phyloP scores from a whole-genome alignment of 2,888 invertebrate genomes.

The Apodemia hepburni region DNA sequence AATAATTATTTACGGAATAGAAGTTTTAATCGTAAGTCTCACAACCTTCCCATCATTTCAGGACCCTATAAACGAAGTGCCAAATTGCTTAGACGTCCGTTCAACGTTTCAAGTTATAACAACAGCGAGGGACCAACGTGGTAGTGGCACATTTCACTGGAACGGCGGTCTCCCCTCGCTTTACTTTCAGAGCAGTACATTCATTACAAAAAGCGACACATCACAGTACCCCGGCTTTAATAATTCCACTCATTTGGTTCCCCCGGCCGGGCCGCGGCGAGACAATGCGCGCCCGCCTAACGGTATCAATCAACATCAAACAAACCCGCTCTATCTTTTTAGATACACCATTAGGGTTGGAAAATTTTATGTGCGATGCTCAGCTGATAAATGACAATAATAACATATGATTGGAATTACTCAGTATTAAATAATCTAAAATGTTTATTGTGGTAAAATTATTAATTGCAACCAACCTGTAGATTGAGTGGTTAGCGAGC shows the following conservation, averaged over 20 bases:
- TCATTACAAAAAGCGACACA: constrained; percentile 77
- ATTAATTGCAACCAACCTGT: too few species aligned
- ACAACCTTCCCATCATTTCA: background rate
- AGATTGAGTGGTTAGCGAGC: too few species aligned
- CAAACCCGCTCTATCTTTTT: constrained; percentile 54
- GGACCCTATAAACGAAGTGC: background rate
- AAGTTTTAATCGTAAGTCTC: background rate
- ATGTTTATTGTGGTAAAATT: too few species aligned
- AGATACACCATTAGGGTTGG: constrained; percentile 52
- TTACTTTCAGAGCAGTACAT: constrained; percentile 49
- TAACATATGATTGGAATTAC: background rate
- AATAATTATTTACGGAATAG: too few species aligned
- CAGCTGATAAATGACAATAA: constrained; percentile 8
- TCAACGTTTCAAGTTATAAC: constrained; percentile 18
- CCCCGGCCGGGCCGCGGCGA: constrained; percentile 55
- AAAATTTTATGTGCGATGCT: constrained; percentile 32
- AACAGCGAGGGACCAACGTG: background rate
- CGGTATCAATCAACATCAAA: constrained; percentile 81
- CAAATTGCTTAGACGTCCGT: constrained; percentile 38
- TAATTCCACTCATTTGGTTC: constrained; percentile 75
- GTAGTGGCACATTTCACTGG: background rate
- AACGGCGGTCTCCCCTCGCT: constrained; percentile 48
- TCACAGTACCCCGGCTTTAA: constrained; percentile 67
- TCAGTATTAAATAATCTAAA: too few species aligned
- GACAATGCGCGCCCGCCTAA: constrained; percentile 73